These are phyloP conservation scores for Plusia festucae DNA, from an alignment of 2,888 invertebrate species.

Conservation along the genomic window DNA sequence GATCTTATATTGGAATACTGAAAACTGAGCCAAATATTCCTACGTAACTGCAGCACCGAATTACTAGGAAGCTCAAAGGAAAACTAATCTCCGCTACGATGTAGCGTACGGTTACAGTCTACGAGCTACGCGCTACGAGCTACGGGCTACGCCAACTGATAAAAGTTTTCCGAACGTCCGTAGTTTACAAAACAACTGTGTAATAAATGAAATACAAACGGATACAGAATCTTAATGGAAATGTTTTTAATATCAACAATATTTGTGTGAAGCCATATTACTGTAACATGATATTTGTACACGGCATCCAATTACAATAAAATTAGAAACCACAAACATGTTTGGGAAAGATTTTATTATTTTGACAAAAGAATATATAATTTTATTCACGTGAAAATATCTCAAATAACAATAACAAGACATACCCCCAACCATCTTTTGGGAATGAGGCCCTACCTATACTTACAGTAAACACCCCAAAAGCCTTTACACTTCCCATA, in stretches of 20 bases:
- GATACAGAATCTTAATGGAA: constrained; percentile 1
- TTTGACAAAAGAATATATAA: too few species aligned
- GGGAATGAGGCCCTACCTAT: not conserved
- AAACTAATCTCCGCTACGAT: constrained; percentile 50
- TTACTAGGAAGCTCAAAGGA: constrained; percentile 47
- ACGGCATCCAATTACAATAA: too few species aligned
- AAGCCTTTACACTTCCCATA: not conserved
- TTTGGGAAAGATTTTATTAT: too few species aligned
- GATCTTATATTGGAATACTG: constrained; percentile 17
- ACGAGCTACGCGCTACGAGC: constrained; percentile 25
- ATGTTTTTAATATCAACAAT: not conserved
- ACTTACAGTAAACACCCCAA: not conserved
- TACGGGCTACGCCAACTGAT: constrained; percentile 14
- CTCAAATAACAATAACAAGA: too few species aligned
- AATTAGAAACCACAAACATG: too few species aligned
- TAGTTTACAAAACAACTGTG: constrained; percentile 23
- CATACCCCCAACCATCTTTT: not conserved
- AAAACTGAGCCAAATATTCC: constrained; percentile 25
- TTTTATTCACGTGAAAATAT: too few species aligned
- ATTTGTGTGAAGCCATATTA: not conserved
- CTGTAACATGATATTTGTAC: not conserved
- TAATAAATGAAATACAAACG: constrained; percentile 20
- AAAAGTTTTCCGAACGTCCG: constrained; percentile 7
- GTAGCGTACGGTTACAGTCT: constrained; percentile 24
- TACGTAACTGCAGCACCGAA: constrained; percentile 27